Evolutionary conservation across 2,113 vertebrate genomes (phyloP).

Genomic region (Thamnophis sirtalis): DNA sequence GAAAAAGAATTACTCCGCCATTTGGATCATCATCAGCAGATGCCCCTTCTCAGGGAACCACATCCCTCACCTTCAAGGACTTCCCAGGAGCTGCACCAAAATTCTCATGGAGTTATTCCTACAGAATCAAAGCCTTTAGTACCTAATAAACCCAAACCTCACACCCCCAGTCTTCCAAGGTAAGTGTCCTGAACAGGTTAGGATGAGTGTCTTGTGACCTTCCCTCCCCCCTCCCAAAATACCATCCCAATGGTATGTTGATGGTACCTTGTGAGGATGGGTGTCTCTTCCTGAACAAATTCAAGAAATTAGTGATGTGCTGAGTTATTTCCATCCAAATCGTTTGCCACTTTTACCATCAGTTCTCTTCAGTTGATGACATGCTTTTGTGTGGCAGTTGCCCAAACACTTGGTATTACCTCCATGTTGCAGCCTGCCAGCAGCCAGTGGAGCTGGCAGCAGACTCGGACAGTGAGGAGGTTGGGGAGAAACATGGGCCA

Average conservation of each 20-base stretch:
- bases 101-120: slow-evolving; percentile 82
- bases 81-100: slow-evolving; percentile 83
- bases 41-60: slow-evolving; percentile 95
- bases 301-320: neutral
- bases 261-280: neutral
- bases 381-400: neutral
- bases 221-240: too few species aligned
- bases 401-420: neutral
- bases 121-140: slow-evolving; percentile 86
- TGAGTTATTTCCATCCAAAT: neutral
- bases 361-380: neutral
- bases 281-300: neutral
- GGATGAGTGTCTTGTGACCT: neutral
- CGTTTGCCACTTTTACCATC: neutral
- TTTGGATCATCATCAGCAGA: slow-evolving; percentile 85
- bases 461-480: too few species aligned
- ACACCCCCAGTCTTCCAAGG: slow-evolving; percentile 96
- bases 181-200: slow-evolving; percentile 57
- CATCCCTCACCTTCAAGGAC: slow-evolving; percentile 83
- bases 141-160: slow-evolving; percentile 90
- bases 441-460: too few species aligned
- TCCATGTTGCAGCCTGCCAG: too few species aligned
- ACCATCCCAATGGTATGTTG: neutral
- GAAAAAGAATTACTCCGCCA: slow-evolving; percentile 91
- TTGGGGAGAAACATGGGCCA: too few species aligned